These are phyloP conservation scores for Porites cylindrica DNA, from an alignment of 92 coral and sea anemone genomes.

Conservation along the genomic window DNA sequence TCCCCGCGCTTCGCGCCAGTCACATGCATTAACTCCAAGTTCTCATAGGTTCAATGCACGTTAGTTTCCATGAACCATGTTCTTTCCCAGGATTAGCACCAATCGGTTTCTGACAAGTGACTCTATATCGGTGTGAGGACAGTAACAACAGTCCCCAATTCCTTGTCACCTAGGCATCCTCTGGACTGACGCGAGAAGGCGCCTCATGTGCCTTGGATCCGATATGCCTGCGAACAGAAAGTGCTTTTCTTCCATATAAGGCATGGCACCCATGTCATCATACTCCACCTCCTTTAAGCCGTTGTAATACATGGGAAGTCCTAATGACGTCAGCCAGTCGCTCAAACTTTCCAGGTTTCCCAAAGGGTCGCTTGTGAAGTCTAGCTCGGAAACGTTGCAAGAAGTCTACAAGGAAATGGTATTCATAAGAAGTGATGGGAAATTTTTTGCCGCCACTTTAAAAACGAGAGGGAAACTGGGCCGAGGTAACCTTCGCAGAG, in stretches of 20 bases:
- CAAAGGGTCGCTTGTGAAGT: conserved; percentile 69
- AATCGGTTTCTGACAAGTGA: neutral
- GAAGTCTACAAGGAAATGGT: conserved; percentile 62
- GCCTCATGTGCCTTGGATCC: conserved; percentile 88
- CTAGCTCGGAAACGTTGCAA: conserved; percentile 72
- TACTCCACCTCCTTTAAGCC: conserved; percentile 84
- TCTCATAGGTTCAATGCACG: neutral
- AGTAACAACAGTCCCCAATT: neutral
- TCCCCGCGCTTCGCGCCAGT: neutral
- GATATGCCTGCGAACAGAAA: conserved; percentile 89
- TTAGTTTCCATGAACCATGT: neutral
- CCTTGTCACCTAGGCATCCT: conserved; percentile 67
- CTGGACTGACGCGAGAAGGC: conserved; percentile 83
- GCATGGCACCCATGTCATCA: conserved; percentile 86
- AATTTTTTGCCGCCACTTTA: too few species aligned
- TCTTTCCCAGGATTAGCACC: neutral
- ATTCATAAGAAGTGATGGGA: neutral
- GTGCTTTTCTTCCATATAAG: conserved; percentile 88
- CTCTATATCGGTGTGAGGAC: neutral
- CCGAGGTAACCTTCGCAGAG: too few species aligned
- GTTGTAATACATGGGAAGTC: conserved; percentile 92
- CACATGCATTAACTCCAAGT: neutral
- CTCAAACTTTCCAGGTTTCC: conserved; percentile 73
- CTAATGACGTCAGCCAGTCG: conserved; percentile 93
- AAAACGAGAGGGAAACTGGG: too few species aligned